Base-by-base conservation (phyloP, 2,113 vertebrate genomes). In the Menura novaehollandiae region DNA sequence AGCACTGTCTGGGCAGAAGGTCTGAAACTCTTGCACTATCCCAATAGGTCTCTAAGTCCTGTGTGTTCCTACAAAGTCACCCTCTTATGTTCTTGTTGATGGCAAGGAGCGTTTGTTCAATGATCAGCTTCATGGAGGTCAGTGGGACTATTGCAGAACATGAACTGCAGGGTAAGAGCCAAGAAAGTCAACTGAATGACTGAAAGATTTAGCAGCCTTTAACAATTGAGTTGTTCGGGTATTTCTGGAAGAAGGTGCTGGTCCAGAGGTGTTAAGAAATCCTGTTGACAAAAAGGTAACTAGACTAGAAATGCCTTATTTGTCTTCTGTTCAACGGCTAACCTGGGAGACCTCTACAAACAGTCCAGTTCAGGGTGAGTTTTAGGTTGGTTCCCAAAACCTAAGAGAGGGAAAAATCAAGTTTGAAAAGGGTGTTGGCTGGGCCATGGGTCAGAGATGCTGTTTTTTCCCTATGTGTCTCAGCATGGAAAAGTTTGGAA, bases 191-290 rank as follows among this genome's bases (percentile, higher is more conserved):
- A 53, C 32, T 11, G 37, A 83, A 79, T 20, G 46, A 17, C 41
- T 43, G 35, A 53, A 89, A 55, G 33, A 46, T 53, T 66, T 46
- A 51, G 46, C 11, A 66, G 28, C 23, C 27, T 72, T 62, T 62
- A 46, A 68, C 0, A 0, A 6, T 13, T 7, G n/a, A 43, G 30
- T 58, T 2, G 0, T 19, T 30, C n/a, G 28, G 0, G 4, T 66
- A 10, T 53, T 93, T 83, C 46, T 63, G 41, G 51, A 88, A 68
- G 68, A 91, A 85, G 32, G 9, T 49, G 37, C 28, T 83, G n/a
- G 18, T 76, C 22, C 21, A 46, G 76, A 77, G n/a, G 15, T 56
- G 39, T 58, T 80, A 51, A 69, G 53, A 63, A 83, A 58, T 37
- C 10, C 26, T 17, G 6, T 28, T 44, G 51, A 73, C 43, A 43